Conservation (phyloP, 1,140 invertebrate genomes). For the Bombus terrestris region DNA sequence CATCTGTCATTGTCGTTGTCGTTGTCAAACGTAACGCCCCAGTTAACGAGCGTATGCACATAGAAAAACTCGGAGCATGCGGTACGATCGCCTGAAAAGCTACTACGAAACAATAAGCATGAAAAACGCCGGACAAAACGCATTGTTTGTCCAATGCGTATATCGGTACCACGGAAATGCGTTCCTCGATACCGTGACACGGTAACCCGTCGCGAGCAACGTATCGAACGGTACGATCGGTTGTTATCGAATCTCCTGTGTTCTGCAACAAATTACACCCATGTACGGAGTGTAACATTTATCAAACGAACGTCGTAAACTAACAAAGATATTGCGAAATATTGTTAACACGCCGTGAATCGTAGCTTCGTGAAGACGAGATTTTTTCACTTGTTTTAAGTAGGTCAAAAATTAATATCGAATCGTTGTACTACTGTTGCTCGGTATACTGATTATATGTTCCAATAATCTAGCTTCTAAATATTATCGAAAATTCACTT, state of each 20-base stretch:
- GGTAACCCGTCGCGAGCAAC: neutral
- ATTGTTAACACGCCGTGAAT: neutral
- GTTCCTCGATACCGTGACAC: neutral
- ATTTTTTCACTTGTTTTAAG: neutral
- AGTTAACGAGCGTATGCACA: neutral
- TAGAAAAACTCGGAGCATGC: neutral
- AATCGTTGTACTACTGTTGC: too few species aligned
- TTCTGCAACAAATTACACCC: neutral
- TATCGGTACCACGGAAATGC: neutral
- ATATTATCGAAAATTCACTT: neutral
- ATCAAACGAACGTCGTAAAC: neutral
- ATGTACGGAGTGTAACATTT: neutral
- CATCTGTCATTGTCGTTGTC: conserved; percentile 18
- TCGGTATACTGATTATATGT: too few species aligned
- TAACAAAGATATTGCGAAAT: neutral
- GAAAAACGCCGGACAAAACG: neutral
- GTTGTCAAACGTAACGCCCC: neutral
- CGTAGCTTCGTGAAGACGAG: too few species aligned
- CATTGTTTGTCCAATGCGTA: neutral
- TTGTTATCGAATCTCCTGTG: neutral
- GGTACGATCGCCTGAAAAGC: conserved; percentile 13
- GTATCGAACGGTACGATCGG: neutral
- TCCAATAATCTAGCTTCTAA: neutral
- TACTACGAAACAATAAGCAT: neutral
- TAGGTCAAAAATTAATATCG: too few species aligned